These are phyloP conservation scores for Pedicia rivosa DNA, from an alignment of 2,888 invertebrate genomes.

Conservation along the genomic window DNA sequence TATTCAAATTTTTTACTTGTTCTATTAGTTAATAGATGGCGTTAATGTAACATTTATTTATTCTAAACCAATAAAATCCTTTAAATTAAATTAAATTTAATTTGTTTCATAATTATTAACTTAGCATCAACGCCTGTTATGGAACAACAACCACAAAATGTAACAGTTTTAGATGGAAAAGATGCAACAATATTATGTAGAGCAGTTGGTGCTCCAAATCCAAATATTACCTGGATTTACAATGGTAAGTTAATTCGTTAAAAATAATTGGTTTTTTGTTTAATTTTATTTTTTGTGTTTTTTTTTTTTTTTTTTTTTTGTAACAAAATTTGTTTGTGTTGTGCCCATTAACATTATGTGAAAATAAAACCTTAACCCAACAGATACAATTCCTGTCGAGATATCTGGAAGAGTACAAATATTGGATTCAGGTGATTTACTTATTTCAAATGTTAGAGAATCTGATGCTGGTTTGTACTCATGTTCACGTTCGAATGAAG, in stretches of 20 bases:
- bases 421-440: constrained; percentile 70
- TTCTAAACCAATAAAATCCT: too few species aligned
- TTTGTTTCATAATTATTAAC: too few species aligned
- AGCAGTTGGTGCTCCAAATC: constrained; percentile 79
- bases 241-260: constrained; percentile 48
- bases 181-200: constrained; percentile 79
- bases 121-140: constrained; percentile 80
- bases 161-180: constrained; percentile 83
- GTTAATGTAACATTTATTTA: too few species aligned
- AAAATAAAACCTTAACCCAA: constrained; percentile 10
- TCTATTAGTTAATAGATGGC: too few species aligned
- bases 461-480: constrained; percentile 80
- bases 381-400: constrained; percentile 44
- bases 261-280: constrained; percentile 3
- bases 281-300: background rate
- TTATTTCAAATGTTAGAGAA: constrained; percentile 71
- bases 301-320: background rate
- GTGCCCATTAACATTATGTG: background rate
- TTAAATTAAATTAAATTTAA: too few species aligned
- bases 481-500: constrained; percentile 77
- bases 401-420: constrained; percentile 66
- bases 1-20: too few species aligned
- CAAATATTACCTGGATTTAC: constrained; percentile 82
- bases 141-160: constrained; percentile 68
- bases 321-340: constrained; percentile 2